Percentiles rank a stretch among this genome's conserved stretches.
Conservation (phyloP, 2,113 vertebrate genomes). For the Coreoperca whiteheadi region DNA sequence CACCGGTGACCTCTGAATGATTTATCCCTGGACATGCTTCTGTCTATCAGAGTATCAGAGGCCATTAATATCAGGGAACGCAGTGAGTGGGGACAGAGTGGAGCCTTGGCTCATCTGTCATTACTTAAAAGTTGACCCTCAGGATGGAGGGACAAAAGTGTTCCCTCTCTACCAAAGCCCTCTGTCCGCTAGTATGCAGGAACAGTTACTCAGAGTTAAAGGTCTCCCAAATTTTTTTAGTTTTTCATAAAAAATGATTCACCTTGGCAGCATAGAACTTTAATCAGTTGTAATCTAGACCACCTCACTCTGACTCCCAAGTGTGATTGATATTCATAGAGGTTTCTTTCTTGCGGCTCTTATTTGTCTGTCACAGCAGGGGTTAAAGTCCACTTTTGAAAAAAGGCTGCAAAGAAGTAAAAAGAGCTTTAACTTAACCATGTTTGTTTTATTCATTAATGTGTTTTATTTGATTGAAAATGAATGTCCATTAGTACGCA, state of each 20-base stretch:
- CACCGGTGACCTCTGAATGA: conserved; percentile 77
- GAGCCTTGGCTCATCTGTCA: conserved; percentile 59
- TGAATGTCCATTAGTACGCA: conserved; percentile 39
- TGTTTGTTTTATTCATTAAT: conserved; percentile 65
- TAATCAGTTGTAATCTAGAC: conserved; percentile 55
- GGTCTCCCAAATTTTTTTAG: background rate
- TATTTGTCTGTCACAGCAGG: conserved; percentile 57
- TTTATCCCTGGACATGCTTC: conserved; percentile 75
- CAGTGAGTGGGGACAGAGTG: conserved; percentile 39
- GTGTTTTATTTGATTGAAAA: conserved; percentile 56
- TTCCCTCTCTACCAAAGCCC: conserved; percentile 19
- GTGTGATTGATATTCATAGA: conserved; percentile 68
- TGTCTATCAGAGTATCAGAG: conserved; percentile 75
- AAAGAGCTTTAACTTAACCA: conserved; percentile 49
- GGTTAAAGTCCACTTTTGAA: conserved; percentile 51
- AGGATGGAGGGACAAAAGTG: conserved; percentile 19
- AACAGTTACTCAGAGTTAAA: conserved; percentile 17
- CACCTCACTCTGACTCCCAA: conserved; percentile 27
- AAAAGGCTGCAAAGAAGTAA: conserved; percentile 45
- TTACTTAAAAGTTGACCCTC: conserved; percentile 69
- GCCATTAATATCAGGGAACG: conserved; percentile 72
- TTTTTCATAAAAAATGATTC: conserved; percentile 41
- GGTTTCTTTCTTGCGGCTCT: conserved; percentile 42
- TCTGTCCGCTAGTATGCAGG: conserved; percentile 17
- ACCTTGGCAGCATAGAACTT: conserved; percentile 22